Conservation (phyloP, 2,888 invertebrate species). For the Erebia ligea region DNA sequence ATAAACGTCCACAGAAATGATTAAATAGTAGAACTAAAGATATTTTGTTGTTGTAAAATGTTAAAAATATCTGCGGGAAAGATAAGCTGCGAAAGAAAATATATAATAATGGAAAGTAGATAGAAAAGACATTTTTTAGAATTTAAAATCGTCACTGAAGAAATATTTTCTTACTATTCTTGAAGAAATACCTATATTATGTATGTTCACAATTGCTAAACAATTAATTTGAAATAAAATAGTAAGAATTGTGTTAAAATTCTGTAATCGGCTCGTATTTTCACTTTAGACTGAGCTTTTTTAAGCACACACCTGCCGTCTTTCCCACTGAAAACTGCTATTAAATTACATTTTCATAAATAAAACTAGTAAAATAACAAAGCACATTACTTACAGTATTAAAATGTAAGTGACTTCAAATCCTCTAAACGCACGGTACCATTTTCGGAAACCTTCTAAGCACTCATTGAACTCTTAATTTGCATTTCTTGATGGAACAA, state of each 20-base stretch:
- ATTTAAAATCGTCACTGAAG: not conserved
- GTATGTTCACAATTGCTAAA: not conserved
- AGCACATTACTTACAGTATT: slow-evolving; percentile 36
- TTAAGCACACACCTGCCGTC: not conserved
- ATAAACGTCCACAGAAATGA: too few relatives aligned
- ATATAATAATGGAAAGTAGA: not conserved
- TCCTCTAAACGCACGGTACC: slow-evolving; percentile 36
- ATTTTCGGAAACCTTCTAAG: slow-evolving; percentile 29
- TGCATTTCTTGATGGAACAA: slow-evolving; percentile 26
- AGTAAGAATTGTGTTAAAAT: not conserved
- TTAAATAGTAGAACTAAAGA: not conserved
- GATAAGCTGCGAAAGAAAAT: not conserved
- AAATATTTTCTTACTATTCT: not conserved
- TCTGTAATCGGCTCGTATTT: not conserved
- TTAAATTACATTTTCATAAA: not conserved
- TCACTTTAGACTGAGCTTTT: too few relatives aligned
- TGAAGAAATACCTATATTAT: too few relatives aligned
- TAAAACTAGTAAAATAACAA: not conserved
- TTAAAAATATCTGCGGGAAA: not conserved
- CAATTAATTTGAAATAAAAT: not conserved
- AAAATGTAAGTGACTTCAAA: slow-evolving; percentile 29
- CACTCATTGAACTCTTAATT: slow-evolving; percentile 36
- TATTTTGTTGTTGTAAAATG: not conserved
- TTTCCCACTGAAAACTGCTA: not conserved
- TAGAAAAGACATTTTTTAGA: not conserved